Conservation (phyloP, 2,113 vertebrate species). For the Scomber colias region DNA sequence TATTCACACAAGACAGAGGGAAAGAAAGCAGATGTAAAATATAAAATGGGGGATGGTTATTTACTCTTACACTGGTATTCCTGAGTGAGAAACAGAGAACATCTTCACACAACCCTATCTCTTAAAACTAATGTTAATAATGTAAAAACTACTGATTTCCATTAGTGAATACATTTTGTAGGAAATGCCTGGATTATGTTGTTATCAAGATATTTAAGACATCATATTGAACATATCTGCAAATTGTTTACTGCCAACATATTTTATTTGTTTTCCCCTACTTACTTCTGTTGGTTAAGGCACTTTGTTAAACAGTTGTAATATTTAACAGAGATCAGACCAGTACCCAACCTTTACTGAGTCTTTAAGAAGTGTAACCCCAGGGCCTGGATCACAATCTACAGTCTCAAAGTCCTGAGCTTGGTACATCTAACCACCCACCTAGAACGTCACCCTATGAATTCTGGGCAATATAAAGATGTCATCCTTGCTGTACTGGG, state of each 20-base stretch:
- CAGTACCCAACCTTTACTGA: neutral
- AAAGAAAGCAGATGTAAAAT: constrained; percentile 20
- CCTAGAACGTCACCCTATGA: neutral
- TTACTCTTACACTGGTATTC: constrained; percentile 28
- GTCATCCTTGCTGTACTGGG: constrained; percentile 18
- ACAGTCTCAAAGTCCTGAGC: neutral
- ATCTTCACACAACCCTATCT: neutral
- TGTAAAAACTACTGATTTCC: neutral
- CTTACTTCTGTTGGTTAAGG: too few species aligned
- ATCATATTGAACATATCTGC: too few species aligned
- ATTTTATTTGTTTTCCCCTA: too few species aligned
- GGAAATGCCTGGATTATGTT: too few species aligned
- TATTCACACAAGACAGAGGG: neutral
- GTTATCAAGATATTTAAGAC: too few species aligned
- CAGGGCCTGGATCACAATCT: neutral
- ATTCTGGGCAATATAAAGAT: constrained; percentile 21
- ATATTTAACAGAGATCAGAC: neutral
- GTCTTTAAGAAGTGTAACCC: neutral
- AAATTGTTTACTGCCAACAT: too few species aligned
- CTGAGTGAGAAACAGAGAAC: neutral
- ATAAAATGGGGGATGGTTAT: constrained; percentile 28
- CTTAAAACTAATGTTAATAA: neutral
- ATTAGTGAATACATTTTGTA: too few species aligned
- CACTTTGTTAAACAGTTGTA: neutral
- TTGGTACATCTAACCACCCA: constrained; percentile 1